Evolutionary conservation across 2,888 invertebrate species (phyloP).

Genomic region (Electrophaes corylata): DNA sequence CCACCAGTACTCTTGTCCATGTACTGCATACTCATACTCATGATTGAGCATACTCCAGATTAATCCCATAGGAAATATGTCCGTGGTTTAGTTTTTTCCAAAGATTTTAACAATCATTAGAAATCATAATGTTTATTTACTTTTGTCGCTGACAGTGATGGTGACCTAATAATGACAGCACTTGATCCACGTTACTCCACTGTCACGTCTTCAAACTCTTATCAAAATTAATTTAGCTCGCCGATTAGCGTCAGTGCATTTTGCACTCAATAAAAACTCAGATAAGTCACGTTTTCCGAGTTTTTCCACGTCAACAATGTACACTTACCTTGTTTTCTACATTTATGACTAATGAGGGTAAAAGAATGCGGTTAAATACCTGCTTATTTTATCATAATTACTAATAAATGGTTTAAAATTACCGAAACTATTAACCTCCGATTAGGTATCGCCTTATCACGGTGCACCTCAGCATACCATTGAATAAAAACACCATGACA

Average conservation of each 20-base stretch:
- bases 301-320: slow-evolving; percentile 28
- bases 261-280: slow-evolving; percentile 18
- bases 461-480: slow-evolving; percentile 13
- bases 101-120: no score
- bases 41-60: no score
- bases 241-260: slow-evolving; percentile 21
- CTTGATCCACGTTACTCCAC: slow-evolving; percentile 4
- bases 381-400: slow-evolving; percentile 50
- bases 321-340: slow-evolving; percentile 21
- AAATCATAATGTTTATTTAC: no score
- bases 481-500: slow-evolving; percentile 37
- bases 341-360: slow-evolving; percentile 29
- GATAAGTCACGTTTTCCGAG: slow-evolving; percentile 25
- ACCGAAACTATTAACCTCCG: slow-evolving; percentile 53
- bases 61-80: no score
- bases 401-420: slow-evolving; percentile 39
- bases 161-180: slow-evolving; percentile 3
- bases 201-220: slow-evolving; percentile 26
- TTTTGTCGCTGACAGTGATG: neutral
- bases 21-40: no score
- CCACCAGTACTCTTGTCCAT: no score
- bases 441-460: slow-evolving; percentile 41
- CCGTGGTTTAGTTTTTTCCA: no score
- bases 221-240: slow-evolving; percentile 26
- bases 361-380: slow-evolving; percentile 27